Evolutionary conservation across 2,797 vertebrate species (phyloP), one percentile per base, ranked within the genome.

Genomic region (Cynodonichthys magdalenae): DNA sequence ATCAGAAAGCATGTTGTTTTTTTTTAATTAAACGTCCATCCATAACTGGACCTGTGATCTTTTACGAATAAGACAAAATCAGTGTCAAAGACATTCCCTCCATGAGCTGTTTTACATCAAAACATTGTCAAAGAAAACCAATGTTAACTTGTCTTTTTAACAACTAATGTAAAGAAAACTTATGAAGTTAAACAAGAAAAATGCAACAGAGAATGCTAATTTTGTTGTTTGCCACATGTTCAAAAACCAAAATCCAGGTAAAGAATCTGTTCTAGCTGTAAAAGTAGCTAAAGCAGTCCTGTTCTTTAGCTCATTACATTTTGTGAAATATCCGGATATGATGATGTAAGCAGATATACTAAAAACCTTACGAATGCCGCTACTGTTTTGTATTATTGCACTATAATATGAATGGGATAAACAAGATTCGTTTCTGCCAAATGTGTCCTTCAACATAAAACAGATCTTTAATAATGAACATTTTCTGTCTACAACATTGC

Each of bases 251-350:
- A 73, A 64, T 53, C 42, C 6, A 41, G 19, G 63, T n/a, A 49
- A 31, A 36, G 45, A 68, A 67, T 69, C 29, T 53, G 51, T 66
- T 41, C 53, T 53, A 66, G 57, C 46, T 58, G 57, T 68, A 62
- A 87, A 88, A 84, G 81, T 82, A 79, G 63, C 77, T 34, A 39
- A 54, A 82, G 56, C 17, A 47, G 46, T 66, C 53, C 51, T 19
- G 17, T 27, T 79, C 66, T 58, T 28, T 50, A 52, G 41, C 69
- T 69, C 34, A 15, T 66, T 14, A 53, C 19, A 39, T 47, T 52
- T 20, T 57, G 69, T 53, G 63, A 63, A 76, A 65, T 69, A 41
- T 6, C 52, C 4, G 53, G 60, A 52, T 39, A 19, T 39, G 14
- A 7, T n/a, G 59, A 53, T 39, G 36, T 64, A 28, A 63, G 39